Base-by-base conservation (phyloP, 2,888 invertebrate species). In the Protophormia terraenovae region DNA sequence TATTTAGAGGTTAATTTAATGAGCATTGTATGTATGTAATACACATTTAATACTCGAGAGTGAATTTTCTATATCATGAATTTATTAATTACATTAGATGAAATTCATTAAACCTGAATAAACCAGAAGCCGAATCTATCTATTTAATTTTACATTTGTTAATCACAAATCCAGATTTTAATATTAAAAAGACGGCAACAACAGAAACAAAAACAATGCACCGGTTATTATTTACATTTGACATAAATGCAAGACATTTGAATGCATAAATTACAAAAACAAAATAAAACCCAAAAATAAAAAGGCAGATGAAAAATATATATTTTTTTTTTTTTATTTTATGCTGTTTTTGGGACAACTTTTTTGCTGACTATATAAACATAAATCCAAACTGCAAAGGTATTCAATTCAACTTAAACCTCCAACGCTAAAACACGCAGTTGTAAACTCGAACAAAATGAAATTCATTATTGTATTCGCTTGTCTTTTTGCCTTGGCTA, bases 391-490 rank as follows among this genome's bases (percentile, higher is more conserved):
- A 64, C 72, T 29, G 64, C 38, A 66, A 50, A 73, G 45, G 41
- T 72, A 77, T 45, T 67, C 67, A 83, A 47, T 79, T 69, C 62
- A 72, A 35, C 24, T 35, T 55, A 27, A 80, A 32, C 80, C 27
- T 55, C 77, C 80, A 72, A 45, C 47, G 62, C 14, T 29, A n/a
- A 82, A 24, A 66, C 27, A 79, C 24, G 47, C 50, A 60, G 41
- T n/a, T 16, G n/a, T 38, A 50, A 16, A 66, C 38, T 60, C 4
- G n/a, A 60, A 50, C 77, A 88, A 87, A 77, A 90, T 90, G 90
- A 90, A 89, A 89, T 89, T 89, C 87, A 66, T 87, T 73, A 89
- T 94, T 87, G 91, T 94, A 66, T 88, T 90, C 75, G 88, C 84
- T 78, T 88, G 88, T 62, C 77, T 90, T 41, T 82, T 89, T 71